Conservation (phyloP, 2,888 invertebrate genomes). For the Deilephila porcellus region DNA sequence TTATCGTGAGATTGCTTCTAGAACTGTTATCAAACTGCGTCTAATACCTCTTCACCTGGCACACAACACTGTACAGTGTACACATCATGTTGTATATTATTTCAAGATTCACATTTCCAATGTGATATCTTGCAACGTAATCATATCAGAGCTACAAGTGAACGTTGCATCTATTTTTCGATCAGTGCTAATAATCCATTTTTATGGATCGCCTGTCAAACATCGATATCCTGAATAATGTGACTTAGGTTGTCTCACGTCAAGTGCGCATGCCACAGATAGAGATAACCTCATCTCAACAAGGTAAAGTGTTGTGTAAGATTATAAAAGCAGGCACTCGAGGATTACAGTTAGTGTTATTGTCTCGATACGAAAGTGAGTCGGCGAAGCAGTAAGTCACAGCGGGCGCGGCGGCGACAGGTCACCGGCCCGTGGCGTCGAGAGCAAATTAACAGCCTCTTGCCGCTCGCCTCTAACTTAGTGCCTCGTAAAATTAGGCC, state of each 20-base stretch:
- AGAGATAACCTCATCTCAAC: slow-evolving; percentile 15
- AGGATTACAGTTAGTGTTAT: slow-evolving; percentile 20
- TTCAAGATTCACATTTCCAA: no score
- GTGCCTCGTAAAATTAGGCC: slow-evolving; percentile 83
- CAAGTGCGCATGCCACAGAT: slow-evolving; percentile 9
- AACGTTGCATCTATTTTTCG: not conserved
- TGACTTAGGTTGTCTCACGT: slow-evolving; percentile 1
- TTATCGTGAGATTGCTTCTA: not conserved
- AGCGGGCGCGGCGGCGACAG: slow-evolving; percentile 81
- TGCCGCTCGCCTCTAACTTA: slow-evolving; percentile 80
- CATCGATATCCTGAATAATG: not conserved
- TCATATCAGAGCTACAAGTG: not conserved
- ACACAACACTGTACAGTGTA: not conserved
- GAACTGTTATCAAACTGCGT: not conserved
- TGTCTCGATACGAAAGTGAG: slow-evolving; percentile 24
- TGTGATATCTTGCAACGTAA: not conserved
- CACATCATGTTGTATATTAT: no score
- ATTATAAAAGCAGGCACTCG: slow-evolving; percentile 9
- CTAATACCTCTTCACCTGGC: not conserved
- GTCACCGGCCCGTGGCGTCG: slow-evolving; percentile 55
- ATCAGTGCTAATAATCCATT: slow-evolving; percentile 10
- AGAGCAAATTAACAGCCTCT: slow-evolving; percentile 81
- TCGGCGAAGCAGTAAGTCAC: slow-evolving; percentile 69
- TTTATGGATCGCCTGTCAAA: slow-evolving; percentile 17
- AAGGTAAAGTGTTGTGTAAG: slow-evolving; percentile 21